phyloP scores from a whole-genome alignment of 2,797 vertebrate species.

The Hypotaenidia okinawae region DNA sequence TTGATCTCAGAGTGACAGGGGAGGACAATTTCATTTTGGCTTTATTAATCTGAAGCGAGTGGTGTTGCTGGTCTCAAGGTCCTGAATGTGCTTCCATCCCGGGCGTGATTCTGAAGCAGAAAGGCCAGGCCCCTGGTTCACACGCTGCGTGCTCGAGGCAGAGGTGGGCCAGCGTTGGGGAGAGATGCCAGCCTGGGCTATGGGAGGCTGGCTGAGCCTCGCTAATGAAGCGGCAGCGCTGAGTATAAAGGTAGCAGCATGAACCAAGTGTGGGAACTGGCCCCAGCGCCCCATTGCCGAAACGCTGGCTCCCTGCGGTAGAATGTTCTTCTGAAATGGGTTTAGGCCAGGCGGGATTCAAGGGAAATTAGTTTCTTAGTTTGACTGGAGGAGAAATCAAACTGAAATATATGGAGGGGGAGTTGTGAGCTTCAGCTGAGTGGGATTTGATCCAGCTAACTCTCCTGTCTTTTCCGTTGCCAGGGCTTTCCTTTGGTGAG shows the following conservation, averaged over 20 bases:
- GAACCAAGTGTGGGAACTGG: not conserved
- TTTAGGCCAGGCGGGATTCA: constrained; percentile 27
- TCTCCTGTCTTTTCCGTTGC: constrained; percentile 40
- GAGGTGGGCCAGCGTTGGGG: not conserved
- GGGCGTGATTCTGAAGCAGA: not conserved
- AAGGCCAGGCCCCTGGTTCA: not conserved
- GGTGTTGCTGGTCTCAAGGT: fast-evolving
- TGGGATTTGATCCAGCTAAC: constrained; percentile 43
- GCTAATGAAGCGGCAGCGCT: not conserved
- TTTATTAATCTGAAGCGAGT: not conserved
- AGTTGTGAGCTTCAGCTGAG: constrained; percentile 40
- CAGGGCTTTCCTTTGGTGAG: constrained; percentile 31
- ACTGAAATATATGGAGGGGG: constrained; percentile 22
- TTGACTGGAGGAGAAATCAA: constrained; percentile 31
- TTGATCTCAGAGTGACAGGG: not conserved
- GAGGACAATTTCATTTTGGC: not conserved
- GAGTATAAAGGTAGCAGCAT: not conserved
- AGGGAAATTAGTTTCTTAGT: constrained; percentile 49
- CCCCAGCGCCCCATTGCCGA: not conserved
- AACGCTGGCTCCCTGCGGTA: not conserved
- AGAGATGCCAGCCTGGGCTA: not conserved
- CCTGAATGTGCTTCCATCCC: fast-evolving
- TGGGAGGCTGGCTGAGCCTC: not conserved
- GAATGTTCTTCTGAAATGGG: constrained; percentile 64
- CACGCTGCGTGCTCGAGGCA: not conserved